Percentiles rank a stretch among this genome's conserved stretches.
phyloP scores from a whole-genome alignment of 2,888 invertebrate genomes.

The Andrena dorsata region DNA sequence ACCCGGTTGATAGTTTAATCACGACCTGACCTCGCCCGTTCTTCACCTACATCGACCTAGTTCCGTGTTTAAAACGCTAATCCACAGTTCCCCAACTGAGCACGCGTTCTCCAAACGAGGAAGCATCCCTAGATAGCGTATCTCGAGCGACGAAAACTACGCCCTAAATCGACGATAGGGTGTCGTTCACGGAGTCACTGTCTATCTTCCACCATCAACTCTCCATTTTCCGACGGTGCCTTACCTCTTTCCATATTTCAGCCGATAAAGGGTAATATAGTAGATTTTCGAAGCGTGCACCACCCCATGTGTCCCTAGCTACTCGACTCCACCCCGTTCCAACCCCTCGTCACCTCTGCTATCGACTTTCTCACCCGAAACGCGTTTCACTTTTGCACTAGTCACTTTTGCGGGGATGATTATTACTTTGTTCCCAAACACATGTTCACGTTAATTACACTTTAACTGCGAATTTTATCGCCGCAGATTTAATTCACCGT shows the following conservation, averaged over 20 bases:
- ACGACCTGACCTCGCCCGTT: constrained; percentile 3
- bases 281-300: constrained; percentile 60
- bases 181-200: background rate
- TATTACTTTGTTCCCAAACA: background rate
- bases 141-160: background rate
- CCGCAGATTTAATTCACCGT: background rate
- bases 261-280: constrained; percentile 75
- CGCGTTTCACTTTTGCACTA: background rate
- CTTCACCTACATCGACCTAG: constrained; percentile 19
- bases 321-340: background rate
- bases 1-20: constrained; percentile 48
- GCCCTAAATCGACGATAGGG: constrained; percentile 1
- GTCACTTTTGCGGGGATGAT: background rate
- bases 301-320: background rate
- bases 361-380: background rate
- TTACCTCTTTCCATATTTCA: constrained; percentile 74
- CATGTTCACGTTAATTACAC: background rate
- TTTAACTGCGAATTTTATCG: background rate
- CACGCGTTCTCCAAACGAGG: background rate
- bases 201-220: constrained; percentile 50
- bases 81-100: background rate
- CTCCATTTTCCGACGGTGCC: constrained; percentile 70
- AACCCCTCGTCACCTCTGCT: background rate
- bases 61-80: constrained; percentile 22
- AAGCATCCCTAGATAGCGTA: background rate